These are phyloP conservation scores for Salticus scenicus DNA, from an alignment of 2,888 invertebrate species.

Conservation along the genomic window DNA sequence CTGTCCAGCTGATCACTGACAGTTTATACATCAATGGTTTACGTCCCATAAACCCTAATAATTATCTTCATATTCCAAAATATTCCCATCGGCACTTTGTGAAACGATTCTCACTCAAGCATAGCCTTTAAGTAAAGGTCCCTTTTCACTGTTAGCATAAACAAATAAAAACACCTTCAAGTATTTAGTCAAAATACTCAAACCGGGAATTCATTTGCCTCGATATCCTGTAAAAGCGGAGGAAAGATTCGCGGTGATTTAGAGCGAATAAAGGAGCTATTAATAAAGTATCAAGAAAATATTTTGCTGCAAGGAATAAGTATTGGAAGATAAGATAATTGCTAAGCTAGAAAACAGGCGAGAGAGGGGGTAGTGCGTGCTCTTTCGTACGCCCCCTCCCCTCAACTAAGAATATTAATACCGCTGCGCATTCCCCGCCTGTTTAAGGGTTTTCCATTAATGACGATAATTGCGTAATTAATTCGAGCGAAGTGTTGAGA, in stretches of 20 bases:
- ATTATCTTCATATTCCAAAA: too few species aligned
- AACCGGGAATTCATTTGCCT: neutral
- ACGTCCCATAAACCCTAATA: too few species aligned
- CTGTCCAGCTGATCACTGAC: too few species aligned
- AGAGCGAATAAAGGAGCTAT: neutral
- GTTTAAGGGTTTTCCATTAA: conserved; percentile 6
- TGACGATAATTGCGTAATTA: conserved; percentile 6
- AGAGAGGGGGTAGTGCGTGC: neutral
- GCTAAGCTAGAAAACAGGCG: neutral
- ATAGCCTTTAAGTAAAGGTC: too few species aligned
- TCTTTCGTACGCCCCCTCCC: neutral
- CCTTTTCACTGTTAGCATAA: too few species aligned
- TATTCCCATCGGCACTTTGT: too few species aligned
- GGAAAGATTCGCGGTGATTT: neutral
- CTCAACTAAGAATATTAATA: neutral
- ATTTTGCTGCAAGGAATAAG: neutral
- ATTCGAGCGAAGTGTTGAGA: neutral
- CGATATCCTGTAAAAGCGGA: neutral
- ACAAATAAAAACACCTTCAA: too few species aligned
- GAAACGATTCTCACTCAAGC: too few species aligned
- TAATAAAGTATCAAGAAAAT: conserved; percentile 7
- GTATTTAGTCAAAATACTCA: too few species aligned
- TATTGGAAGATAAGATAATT: neutral
- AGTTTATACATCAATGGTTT: too few species aligned
- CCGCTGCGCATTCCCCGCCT: neutral